Conservation (phyloP, 2,888 invertebrate species). For the Herminia tarsipennalis region DNA sequence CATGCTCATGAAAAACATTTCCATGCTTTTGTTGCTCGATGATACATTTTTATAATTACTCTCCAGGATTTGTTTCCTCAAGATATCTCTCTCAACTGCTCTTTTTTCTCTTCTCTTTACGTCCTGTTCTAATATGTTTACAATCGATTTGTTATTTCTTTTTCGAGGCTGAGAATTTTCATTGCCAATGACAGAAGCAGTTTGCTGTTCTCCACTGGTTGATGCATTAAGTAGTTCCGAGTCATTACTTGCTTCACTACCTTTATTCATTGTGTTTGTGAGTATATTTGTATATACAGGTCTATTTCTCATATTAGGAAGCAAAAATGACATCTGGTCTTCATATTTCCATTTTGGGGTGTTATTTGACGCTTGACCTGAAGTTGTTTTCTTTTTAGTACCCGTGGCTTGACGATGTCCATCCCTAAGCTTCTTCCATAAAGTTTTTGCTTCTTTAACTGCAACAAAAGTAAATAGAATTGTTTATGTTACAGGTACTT, state of each 20-base stretch:
- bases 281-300: background rate
- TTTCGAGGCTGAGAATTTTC: no score
- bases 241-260: no score
- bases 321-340: constrained; percentile 7
- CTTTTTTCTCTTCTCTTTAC: constrained; percentile 19
- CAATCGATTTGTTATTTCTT: no score
- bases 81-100: constrained; percentile 11
- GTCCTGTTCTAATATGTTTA: no score
- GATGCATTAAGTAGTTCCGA: background rate
- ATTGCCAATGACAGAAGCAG: no score
- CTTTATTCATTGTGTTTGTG: background rate
- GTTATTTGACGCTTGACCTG: constrained; percentile 9
- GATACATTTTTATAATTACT: background rate
- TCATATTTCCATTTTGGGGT: constrained; percentile 14
- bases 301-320: constrained; percentile 10
- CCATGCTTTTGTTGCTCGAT: background rate
- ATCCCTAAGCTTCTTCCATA: constrained; percentile 21
- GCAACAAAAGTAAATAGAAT: background rate
- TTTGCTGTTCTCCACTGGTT: no score
- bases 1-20: background rate
- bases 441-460: constrained; percentile 8
- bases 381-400: constrained; percentile 7
- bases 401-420: constrained; percentile 15
- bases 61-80: constrained; percentile 1
- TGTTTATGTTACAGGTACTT: constrained; percentile 13